Conservation (phyloP, 2,113 vertebrate species). For the Stomatorhinus ivindoensis region DNA sequence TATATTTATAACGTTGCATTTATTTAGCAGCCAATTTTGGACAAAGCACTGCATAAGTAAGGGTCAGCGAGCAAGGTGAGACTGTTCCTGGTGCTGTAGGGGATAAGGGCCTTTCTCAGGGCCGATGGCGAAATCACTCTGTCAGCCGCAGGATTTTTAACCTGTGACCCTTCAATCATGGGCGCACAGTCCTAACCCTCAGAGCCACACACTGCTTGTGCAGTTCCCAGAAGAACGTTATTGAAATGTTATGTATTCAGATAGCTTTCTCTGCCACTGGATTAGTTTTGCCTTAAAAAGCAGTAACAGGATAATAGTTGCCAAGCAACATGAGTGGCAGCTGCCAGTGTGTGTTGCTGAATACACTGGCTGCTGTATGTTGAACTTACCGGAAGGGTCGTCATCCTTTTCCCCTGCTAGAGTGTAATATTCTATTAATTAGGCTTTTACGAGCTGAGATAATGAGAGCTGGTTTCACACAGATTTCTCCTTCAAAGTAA, state of each 20-base stretch:
- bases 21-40: not conserved
- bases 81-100: not conserved
- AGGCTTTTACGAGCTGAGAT: not conserved
- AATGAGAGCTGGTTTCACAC: not conserved
- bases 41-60: not conserved
- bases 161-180: not conserved
- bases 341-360: not conserved
- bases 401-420: not conserved
- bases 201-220: not conserved
- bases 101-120: not conserved
- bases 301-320: not conserved
- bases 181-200: not conserved
- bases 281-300: not conserved
- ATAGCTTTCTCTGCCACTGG: not conserved
- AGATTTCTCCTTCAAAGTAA: slow-evolving; percentile 27
- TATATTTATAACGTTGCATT: not conserved
- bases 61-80: not conserved
- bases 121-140: not conserved
- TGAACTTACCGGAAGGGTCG: not conserved
- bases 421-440: not conserved
- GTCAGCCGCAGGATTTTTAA: not conserved
- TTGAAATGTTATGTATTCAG: not conserved
- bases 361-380: not conserved
- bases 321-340: not conserved
- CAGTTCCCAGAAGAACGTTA: not conserved